phyloP scores from a whole-genome alignment of 2,113 vertebrate species.

The Carollia perspicillata region DNA sequence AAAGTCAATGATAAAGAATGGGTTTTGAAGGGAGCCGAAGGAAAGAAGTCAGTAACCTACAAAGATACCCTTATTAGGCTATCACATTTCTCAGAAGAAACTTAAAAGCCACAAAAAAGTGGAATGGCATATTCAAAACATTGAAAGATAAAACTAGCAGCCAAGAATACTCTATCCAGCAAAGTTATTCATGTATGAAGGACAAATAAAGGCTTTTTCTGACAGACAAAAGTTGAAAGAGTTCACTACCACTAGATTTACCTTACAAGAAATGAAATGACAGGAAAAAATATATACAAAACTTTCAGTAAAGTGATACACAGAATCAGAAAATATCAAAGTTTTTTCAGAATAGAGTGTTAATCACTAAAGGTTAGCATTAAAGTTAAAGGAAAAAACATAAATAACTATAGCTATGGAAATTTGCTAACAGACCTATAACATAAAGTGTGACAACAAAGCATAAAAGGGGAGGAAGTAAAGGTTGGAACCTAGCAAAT shows the following conservation, averaged over 20 bases:
- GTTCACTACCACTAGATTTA: no score
- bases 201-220: no score
- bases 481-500: neutral
- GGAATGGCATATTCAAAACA: neutral
- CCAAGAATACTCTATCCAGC: neutral
- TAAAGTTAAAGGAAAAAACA: neutral
- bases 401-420: neutral
- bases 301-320: neutral
- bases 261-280: neutral
- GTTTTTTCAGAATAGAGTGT: neutral
- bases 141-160: neutral
- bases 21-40: no score
- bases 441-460: neutral
- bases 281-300: neutral
- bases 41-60: no score
- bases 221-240: no score
- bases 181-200: neutral
- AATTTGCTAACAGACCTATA: neutral
- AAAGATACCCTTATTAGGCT: neutral
- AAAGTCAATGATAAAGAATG: no score
- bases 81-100: neutral
- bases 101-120: neutral
- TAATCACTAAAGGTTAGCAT: neutral
- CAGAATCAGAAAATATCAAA: neutral
- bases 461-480: neutral